Conservation (phyloP, 2,888 invertebrate genomes). For the Stramonita haemastoma region DNA sequence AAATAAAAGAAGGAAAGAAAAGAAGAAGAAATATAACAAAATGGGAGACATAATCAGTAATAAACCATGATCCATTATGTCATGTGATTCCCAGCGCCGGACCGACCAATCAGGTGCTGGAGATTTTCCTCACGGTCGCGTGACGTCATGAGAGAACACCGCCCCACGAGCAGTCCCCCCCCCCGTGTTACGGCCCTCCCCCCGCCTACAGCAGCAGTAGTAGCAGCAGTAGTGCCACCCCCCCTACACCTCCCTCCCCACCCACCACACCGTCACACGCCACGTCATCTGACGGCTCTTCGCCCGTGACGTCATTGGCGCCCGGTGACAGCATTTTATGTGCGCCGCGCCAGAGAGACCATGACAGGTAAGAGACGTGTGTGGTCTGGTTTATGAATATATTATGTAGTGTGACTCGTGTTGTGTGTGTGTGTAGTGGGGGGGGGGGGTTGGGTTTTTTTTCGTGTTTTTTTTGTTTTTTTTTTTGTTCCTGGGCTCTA, state of each 20-base stretch:
- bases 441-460: no score
- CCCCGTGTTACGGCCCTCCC: conserved; percentile 57
- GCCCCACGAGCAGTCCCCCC: conserved; percentile 39
- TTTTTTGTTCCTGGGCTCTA: no score
- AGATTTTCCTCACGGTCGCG: conserved; percentile 63
- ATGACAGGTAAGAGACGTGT: conserved; percentile 37
- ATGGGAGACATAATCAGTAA: no score
- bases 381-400: no score
- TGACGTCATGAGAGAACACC: conserved; percentile 46
- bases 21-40: no score
- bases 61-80: neutral
- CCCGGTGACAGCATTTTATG: conserved; percentile 59
- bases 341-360: conserved; percentile 55
- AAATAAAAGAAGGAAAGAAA: no score
- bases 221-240: conserved; percentile 75
- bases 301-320: conserved; percentile 79
- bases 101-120: conserved; percentile 66
- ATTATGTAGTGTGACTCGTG: no score
- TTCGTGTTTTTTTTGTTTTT: no score
- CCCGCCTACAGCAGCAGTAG: conserved; percentile 49
- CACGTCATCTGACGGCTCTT: conserved; percentile 78
- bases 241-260: conserved; percentile 48
- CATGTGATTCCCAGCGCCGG: conserved; percentile 57
- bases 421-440: no score
- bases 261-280: conserved; percentile 79